A percentile compares a stretch with the other conserved stretches of the same genome.
phyloP scores from a whole-genome alignment of 2,888 invertebrate species.

The Metellina segmentata region DNA sequence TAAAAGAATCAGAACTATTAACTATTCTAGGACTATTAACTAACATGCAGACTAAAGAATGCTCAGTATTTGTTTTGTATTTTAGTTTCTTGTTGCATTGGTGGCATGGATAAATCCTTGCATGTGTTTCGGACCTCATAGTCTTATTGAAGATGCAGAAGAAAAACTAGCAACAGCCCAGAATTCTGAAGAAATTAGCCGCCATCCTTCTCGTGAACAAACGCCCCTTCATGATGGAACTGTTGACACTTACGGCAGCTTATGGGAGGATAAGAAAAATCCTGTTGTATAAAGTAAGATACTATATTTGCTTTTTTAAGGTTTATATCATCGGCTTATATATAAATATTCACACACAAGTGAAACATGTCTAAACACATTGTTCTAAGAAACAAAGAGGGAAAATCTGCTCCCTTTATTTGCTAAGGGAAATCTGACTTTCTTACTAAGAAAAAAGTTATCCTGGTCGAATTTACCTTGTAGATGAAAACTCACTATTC shows the following conservation, averaged over 20 bases:
- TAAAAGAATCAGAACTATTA: too few species aligned
- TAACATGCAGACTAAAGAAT: too few species aligned
- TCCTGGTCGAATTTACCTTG: too few species aligned
- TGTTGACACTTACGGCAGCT: constrained; percentile 75
- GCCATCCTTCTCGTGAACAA: constrained; percentile 65
- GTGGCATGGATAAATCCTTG: constrained; percentile 72
- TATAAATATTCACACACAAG: too few species aligned
- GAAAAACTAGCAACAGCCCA: constrained; percentile 47
- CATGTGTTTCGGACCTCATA: constrained; percentile 61
- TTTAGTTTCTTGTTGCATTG: constrained; percentile 66
- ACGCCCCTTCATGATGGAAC: constrained; percentile 64
- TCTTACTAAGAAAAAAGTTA: not conserved
- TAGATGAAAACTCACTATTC: too few species aligned
- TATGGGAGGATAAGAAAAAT: constrained; percentile 67
- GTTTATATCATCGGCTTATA: not conserved
- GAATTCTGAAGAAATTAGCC: constrained; percentile 63
- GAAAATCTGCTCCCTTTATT: not conserved
- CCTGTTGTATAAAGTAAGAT: constrained; percentile 66
- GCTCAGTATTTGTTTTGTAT: not conserved
- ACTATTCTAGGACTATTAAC: too few species aligned
- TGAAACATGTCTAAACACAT: not conserved
- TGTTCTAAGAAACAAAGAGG: not conserved
- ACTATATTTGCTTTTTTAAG: not conserved
- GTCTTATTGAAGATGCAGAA: constrained; percentile 68
- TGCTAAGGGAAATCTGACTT: not conserved